Base-by-base conservation (phyloP, 2,888 invertebrate species). In the Anaspis maculata region DNA sequence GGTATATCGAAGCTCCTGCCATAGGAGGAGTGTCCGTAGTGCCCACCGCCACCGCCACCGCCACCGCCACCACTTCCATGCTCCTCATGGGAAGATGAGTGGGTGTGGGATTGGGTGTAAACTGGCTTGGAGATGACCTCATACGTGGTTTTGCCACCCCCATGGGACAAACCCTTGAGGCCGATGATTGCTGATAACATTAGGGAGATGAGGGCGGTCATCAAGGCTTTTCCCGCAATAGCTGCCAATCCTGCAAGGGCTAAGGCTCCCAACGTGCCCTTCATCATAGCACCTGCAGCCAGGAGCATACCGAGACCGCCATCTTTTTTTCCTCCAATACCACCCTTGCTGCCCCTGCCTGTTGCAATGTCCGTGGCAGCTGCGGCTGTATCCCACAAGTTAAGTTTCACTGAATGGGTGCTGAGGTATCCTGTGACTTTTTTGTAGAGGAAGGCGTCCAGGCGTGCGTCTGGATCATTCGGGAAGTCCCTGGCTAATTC, bases 111-210 rank as follows among this genome's bases (percentile, higher is more conserved):
- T 50, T 77, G 77, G 1, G 76, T 73, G 57, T 84, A 83, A 0
- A 85, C 69, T 0, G 86, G 86, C 44, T 85, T 85, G 27, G 83
- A 77, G 4, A 86, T 77, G 37, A 86, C 83, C 62, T 86, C 86
- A 54, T 86, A 86, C 0, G 84, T 84, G 5, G 84, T 83, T 50
- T 66, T 49, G 52, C 79, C 79, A 34, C 77, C 74, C 2, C 80
- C 78, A 3, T 75, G 71, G 2, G 80, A 70, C 13, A 83, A 59
- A 1, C 79, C 74, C 51, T 84, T 84, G 34, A 85, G 64, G 0
- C 84, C 83, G 32, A 83, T 71, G 33, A 84, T 75, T 0, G 79
- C 80, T 0, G 85, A 81, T 0, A 86, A 65, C 43, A 84, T 73
- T 1, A 86, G 67, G 0, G 86, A 83, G 73, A 86, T 78, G 37